Evolutionary conservation across 2,797 vertebrate genomes (phyloP).

Genomic region (Rhinophrynus dorsalis): DNA sequence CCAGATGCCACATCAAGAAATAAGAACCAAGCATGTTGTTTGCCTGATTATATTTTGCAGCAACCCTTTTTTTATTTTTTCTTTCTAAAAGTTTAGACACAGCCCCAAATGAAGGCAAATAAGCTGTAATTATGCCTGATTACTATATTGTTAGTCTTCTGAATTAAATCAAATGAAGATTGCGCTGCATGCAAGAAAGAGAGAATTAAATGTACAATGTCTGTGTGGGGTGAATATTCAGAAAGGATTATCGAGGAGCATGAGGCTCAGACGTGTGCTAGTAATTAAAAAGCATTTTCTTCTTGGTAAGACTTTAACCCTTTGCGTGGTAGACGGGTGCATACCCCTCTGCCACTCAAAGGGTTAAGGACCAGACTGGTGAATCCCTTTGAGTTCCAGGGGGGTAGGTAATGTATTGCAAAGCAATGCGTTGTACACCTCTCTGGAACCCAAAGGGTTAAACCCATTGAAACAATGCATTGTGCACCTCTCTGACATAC

Average conservation of each 20-base stretch:
- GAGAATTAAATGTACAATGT: not conserved
- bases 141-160: conserved; percentile 14
- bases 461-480: too few species aligned
- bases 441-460: too few species aligned
- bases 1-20: not conserved
- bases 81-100: not conserved
- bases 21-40: not conserved
- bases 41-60: not conserved
- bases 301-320: too few species aligned
- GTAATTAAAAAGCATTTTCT: too few species aligned
- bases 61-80: not conserved
- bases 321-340: too few species aligned
- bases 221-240: not conserved
- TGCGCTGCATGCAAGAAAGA: not conserved
- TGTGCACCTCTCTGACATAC: too few species aligned
- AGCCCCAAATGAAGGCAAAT: not conserved
- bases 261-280: not conserved
- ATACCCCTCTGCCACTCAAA: too few species aligned
- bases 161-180: conserved; percentile 17
- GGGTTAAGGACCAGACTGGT: too few species aligned
- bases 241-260: not conserved
- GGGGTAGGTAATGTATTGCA: too few species aligned
- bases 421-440: too few species aligned
- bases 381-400: too few species aligned
- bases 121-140: conserved; percentile 16